phyloP scores from a whole-genome alignment of 1,140 invertebrate species.

The Trigoniulus corallinus region DNA sequence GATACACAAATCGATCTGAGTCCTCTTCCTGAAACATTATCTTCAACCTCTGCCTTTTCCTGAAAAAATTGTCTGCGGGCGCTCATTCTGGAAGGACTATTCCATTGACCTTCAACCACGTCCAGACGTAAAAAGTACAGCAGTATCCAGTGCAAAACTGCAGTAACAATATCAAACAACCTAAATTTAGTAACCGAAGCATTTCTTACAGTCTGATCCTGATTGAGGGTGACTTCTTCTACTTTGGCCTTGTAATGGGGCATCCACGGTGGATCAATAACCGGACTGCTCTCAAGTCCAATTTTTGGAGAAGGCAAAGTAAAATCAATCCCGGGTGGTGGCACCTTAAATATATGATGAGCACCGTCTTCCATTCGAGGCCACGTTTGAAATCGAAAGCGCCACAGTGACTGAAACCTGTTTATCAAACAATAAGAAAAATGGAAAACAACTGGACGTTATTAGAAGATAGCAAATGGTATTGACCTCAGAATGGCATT shows the following conservation, averaged over 20 bases:
- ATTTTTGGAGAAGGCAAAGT: slow-evolving; percentile 97
- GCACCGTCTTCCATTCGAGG: slow-evolving; percentile 96
- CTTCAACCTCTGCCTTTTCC: too few relatives aligned
- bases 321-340: slow-evolving; percentile 96
- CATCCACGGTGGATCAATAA: slow-evolving; percentile 98
- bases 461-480: background rate
- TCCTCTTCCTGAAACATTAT: too few relatives aligned
- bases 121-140: too few relatives aligned
- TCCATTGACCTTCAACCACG: too few relatives aligned
- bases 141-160: too few relatives aligned
- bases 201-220: slow-evolving; percentile 78
- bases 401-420: slow-evolving; percentile 89
- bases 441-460: slow-evolving; percentile 6
- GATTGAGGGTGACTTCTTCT: slow-evolving; percentile 96
- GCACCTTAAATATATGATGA: slow-evolving; percentile 85
- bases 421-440: slow-evolving; percentile 5
- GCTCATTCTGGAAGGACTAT: too few relatives aligned
- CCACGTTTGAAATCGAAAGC: slow-evolving; percentile 95
- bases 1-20: too few relatives aligned
- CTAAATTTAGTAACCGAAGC: background rate
- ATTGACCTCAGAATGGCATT: slow-evolving; percentile 59
- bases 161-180: background rate
- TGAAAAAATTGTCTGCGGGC: too few relatives aligned
- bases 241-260: slow-evolving; percentile 95
- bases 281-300: slow-evolving; percentile 79